A percentile compares a stretch with the other conserved stretches of the same genome.
Evolutionary conservation across 2,797 vertebrate genomes (phyloP).

Genomic region (Ispidina picta): DNA sequence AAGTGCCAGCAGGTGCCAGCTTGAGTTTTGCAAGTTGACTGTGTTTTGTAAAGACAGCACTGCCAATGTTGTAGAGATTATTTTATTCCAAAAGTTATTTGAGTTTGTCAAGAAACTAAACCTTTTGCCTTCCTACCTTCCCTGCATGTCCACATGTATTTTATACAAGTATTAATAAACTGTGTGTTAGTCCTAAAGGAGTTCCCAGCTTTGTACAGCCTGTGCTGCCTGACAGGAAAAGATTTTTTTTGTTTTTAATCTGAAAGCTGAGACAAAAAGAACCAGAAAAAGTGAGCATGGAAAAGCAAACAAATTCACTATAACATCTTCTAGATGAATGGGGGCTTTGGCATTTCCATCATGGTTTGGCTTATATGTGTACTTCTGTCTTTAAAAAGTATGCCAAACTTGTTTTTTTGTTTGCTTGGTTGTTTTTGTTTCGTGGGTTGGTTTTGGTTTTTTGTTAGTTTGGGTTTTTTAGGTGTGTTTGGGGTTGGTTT

Average conservation of each 20-base stretch:
- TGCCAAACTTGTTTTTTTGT: not conserved
- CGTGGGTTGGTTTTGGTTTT: no score
- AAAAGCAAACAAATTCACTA: not conserved
- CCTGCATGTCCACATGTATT: not conserved
- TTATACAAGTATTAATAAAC: not conserved
- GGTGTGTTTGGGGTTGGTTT: no score
- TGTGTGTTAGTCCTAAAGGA: not conserved
- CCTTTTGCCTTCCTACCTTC: not conserved
- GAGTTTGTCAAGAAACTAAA: not conserved
- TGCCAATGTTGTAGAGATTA: not conserved
- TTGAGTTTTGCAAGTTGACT: not conserved
- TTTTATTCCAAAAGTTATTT: not conserved
- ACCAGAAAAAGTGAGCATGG: not conserved
- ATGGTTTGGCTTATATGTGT: not conserved
- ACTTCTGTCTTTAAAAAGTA: not conserved
- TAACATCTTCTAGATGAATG: not conserved
- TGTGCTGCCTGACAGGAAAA: not conserved
- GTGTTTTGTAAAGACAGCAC: not conserved
- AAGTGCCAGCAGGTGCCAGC: not conserved
- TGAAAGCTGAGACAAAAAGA: not conserved
- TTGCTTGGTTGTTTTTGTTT: no score
- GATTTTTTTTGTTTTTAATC: not conserved
- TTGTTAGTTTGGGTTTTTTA: no score
- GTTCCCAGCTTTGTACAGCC: not conserved
- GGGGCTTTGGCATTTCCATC: not conserved